Evolutionary conservation across 1,140 invertebrate species (phyloP), one percentile per base, ranked within the genome.

Genomic region (Orius insidiosus): DNA sequence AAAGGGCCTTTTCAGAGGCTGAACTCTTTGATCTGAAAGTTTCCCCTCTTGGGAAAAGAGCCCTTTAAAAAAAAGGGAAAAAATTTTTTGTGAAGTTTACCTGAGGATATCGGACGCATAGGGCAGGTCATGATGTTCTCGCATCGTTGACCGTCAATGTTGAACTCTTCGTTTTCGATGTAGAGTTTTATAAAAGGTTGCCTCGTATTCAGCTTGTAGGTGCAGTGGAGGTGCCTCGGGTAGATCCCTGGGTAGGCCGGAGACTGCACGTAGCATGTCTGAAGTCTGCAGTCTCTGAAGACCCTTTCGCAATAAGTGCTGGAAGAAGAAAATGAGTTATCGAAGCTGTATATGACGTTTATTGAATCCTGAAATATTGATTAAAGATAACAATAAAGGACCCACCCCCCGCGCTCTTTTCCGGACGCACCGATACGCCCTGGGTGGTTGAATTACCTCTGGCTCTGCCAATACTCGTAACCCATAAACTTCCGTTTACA

Each of bases 51-150:
- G 32, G 19, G 10, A 6, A 44, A 44, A n/a, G n/a, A n/a, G n/a
- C n/a, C n/a, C n/a, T n/a, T n/a, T n/a, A n/a, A n/a, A n/a, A n/a
- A n/a, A n/a, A 44, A 14, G 16, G 32, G 15, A 35, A 44, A 19
- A 19, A 44, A 6, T 32, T 7, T 6, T 36, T 6, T 6, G 7
- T 8, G 16, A 15, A 24, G 54, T n/a, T 60, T 58, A 73, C 75
- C 72, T 49, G 83, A 85, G 31, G 80, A 83, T 36, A 89, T 85
- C 1, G 85, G 84, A 50, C 85, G 69, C 75, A 92, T 89, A 9
- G 87, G 87, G 58, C 88, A 93, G 2, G 86, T 86, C 78, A 93
- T 88, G 49, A 90, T 85, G 60, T 90, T 90, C 60, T 92, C 87
- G 59, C 88, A 93, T 42, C 86, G 69, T 56, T 90, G 85, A 0